These are phyloP conservation scores for Cremastobaeus sp. DNA, from an alignment of 2,888 invertebrate genomes.

Conservation along the genomic window DNA sequence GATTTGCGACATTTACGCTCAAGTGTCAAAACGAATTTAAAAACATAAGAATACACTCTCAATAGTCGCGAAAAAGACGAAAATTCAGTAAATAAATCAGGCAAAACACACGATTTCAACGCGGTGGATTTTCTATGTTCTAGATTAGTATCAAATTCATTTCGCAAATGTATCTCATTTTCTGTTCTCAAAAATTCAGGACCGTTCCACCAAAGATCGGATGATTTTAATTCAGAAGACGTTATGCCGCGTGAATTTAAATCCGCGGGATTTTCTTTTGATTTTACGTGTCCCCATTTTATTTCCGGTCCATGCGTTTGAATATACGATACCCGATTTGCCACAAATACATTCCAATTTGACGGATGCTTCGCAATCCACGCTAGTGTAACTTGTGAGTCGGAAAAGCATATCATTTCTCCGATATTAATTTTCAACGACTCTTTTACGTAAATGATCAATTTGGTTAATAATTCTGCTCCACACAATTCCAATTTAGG, in stretches of 20 bases:
- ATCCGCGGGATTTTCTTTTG: constrained; percentile 10
- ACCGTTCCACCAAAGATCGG: constrained; percentile 5
- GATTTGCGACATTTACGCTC: no score
- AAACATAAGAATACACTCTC: constrained; percentile 8
- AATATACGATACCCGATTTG: constrained; percentile 1
- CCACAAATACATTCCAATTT: not conserved
- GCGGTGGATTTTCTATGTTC: not conserved
- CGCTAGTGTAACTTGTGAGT: not conserved
- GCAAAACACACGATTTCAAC: not conserved
- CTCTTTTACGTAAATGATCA: not conserved
- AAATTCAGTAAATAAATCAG: constrained; percentile 2
- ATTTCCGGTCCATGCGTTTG: not conserved
- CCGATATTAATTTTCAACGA: not conserved
- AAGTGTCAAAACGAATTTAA: no score
- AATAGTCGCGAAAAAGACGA: constrained; percentile 3
- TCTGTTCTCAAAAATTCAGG: not conserved
- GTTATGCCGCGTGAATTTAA: constrained; percentile 6
- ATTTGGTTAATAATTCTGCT: no score
- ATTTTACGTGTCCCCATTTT: constrained; percentile 8
- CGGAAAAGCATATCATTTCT: not conserved
- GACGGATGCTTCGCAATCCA: constrained; percentile 1
- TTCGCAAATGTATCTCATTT: not conserved
- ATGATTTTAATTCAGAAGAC: not conserved
- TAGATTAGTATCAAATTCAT: constrained; percentile 1
- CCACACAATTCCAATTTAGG: no score